These are phyloP conservation scores for Megalops atlanticus DNA, from an alignment of 2,113 vertebrate genomes.

Conservation along the genomic window DNA sequence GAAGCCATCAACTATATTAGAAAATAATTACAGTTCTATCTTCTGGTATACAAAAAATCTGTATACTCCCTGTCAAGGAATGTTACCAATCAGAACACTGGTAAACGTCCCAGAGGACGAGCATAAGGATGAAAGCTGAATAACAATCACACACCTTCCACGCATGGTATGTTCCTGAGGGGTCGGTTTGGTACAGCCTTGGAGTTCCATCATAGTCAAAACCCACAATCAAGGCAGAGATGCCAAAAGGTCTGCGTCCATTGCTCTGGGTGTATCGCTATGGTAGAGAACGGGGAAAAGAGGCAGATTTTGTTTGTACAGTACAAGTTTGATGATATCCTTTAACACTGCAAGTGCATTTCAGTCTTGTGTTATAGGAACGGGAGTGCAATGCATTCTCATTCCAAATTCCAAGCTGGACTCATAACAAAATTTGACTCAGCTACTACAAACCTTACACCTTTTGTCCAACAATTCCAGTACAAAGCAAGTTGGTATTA, in stretches of 20 bases:
- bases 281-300: not conserved
- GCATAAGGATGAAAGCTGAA: not conserved
- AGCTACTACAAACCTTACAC: not conserved
- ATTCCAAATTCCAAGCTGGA: no score
- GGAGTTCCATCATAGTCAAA: conserved; percentile 80
- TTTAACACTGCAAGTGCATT: no score
- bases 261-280: conserved; percentile 80
- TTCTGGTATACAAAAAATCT: not conserved
- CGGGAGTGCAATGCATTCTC: not conserved
- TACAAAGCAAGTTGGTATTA: no score
- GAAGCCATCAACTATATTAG: no score
- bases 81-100: not conserved
- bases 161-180: conserved; percentile 81
- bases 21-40: not conserved
- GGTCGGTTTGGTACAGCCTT: conserved; percentile 79
- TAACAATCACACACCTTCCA: conserved; percentile 70
- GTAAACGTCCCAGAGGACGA: not conserved
- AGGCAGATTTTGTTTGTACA: not conserved
- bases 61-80: not conserved
- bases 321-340: no score
- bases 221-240: conserved; percentile 79
- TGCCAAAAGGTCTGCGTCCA: conserved; percentile 79
- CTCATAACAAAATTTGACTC: not conserved
- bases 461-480: not conserved
- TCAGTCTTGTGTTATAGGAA: no score